Evolutionary conservation across 2,888 invertebrate species (phyloP).

Genomic region (Prenolepis imparis): DNA sequence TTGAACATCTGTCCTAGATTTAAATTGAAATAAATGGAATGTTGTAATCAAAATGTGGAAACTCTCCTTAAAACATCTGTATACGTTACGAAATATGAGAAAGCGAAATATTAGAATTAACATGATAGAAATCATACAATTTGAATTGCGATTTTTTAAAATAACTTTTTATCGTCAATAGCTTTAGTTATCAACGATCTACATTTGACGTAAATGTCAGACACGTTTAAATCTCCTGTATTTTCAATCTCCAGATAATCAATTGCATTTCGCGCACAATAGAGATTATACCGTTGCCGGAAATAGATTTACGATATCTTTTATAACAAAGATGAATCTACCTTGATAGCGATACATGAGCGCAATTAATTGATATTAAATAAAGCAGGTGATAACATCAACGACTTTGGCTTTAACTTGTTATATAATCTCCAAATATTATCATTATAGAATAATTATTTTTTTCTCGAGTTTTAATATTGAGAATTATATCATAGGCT

Average conservation of each 20-base stretch:
- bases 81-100: neutral
- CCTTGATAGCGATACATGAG: neutral
- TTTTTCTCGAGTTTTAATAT: neutral
- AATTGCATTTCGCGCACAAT: conserved; percentile 15
- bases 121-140: neutral
- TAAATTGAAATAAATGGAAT: no score
- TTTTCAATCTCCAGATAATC: conserved; percentile 36
- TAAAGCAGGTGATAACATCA: conserved; percentile 6
- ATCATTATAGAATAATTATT: neutral
- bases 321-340: neutral
- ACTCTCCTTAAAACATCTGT: neutral
- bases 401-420: neutral
- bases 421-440: neutral
- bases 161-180: neutral
- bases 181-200: conserved; percentile 17
- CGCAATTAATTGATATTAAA: conserved; percentile 36
- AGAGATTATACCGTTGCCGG: conserved; percentile 8
- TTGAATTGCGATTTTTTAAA: neutral
- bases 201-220: conserved; percentile 23
- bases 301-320: conserved; percentile 24
- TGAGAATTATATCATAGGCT: neutral
- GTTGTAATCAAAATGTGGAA: neutral
- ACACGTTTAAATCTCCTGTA: neutral
- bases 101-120: neutral
- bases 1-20: no score